phyloP scores from a whole-genome alignment of 2,888 invertebrate genomes.

The Nomada goodeniana region DNA sequence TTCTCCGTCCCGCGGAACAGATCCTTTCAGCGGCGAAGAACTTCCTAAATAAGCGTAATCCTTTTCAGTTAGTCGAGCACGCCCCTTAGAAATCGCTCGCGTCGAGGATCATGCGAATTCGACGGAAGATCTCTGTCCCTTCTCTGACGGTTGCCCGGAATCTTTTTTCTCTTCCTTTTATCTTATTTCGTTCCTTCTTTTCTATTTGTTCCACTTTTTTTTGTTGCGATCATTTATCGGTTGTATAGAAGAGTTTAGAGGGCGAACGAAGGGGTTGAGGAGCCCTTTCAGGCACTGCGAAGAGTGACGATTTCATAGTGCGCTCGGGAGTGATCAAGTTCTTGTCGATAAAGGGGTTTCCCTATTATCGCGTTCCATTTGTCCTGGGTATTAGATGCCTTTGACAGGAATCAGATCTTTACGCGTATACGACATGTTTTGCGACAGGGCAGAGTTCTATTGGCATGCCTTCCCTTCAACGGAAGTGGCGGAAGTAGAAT shows the following conservation, averaged over 20 bases:
- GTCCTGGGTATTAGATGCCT: too few relatives aligned
- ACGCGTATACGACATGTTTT: too few relatives aligned
- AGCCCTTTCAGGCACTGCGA: too few relatives aligned
- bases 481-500: not conserved
- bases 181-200: not conserved
- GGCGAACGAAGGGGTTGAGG: too few relatives aligned
- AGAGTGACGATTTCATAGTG: too few relatives aligned
- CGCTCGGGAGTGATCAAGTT: too few relatives aligned
- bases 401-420: too few relatives aligned
- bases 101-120: conserved; percentile 41
- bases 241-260: too few relatives aligned
- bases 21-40: conserved; percentile 54
- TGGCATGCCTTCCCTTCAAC: not conserved
- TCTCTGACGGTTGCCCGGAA: not conserved
- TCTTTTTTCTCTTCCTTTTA: not conserved
- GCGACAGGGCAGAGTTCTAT: not conserved
- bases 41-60: conserved; percentile 63
- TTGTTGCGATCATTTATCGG: not conserved
- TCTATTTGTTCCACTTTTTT: not conserved
- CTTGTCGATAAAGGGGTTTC: too few relatives aligned
- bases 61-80: conserved; percentile 54
- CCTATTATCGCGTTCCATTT: too few relatives aligned
- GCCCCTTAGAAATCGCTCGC: conserved; percentile 48
- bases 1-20: conserved; percentile 9
- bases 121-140: conserved; percentile 20